Evolutionary conservation across 2,113 vertebrate species (phyloP).

Genomic region (Aspiorhynchus laticeps): DNA sequence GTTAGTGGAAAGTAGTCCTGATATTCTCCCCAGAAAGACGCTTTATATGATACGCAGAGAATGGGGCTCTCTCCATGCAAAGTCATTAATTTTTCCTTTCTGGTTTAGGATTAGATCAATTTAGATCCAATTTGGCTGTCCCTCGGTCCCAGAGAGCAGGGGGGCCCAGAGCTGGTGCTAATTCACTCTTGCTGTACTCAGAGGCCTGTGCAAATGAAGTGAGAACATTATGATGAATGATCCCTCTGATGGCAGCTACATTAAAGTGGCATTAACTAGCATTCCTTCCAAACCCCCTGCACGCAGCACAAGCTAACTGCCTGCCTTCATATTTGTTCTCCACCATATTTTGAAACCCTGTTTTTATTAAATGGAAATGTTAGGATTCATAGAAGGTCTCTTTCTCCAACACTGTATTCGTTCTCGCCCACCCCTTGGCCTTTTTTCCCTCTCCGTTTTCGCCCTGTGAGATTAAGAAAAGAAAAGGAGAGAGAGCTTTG

Average conservation of each 20-base stretch:
- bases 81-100: constrained; percentile 60
- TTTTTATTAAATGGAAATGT: constrained; percentile 54
- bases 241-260: constrained; percentile 62
- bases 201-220: constrained; percentile 40
- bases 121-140: constrained; percentile 62
- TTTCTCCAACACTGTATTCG: constrained; percentile 3
- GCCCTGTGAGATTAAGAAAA: constrained; percentile 47
- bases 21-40: constrained; percentile 7
- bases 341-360: constrained; percentile 28
- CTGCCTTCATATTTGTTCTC: constrained; percentile 50
- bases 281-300: neutral
- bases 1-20: neutral
- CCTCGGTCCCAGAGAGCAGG: constrained; percentile 48
- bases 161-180: constrained; percentile 56
- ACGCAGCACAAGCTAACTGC: neutral
- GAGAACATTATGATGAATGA: constrained; percentile 66
- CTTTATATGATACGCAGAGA: constrained; percentile 16
- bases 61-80: constrained; percentile 50
- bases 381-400: neutral
- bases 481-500: constrained; percentile 49
- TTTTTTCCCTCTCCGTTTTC: constrained; percentile 22
- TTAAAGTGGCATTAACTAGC: constrained; percentile 62
- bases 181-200: constrained; percentile 44
- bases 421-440: neutral
- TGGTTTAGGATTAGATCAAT: constrained; percentile 65